These are phyloP conservation scores for Drosophila navojoa DNA, from an alignment of 1,140 invertebrate species.

Conservation along the genomic window DNA sequence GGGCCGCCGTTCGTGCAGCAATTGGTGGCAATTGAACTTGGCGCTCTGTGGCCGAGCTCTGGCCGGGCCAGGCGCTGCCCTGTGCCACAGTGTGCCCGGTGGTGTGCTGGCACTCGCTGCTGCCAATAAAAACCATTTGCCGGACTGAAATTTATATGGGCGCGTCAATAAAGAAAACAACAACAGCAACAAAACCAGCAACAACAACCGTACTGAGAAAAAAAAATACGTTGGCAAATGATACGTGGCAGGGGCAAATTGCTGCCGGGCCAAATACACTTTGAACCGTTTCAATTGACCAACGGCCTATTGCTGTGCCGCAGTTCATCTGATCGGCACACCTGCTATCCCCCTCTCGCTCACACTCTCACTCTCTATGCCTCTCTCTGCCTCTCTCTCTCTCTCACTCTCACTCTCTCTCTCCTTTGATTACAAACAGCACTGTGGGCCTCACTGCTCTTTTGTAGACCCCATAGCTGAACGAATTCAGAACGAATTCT, in stretches of 20 bases:
- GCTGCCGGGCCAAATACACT: constrained; percentile 56
- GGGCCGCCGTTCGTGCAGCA: constrained; percentile 33
- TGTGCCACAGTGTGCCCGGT: not conserved
- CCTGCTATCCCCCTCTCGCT: not conserved
- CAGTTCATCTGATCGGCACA: not conserved
- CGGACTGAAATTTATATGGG: constrained; percentile 79
- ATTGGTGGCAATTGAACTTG: constrained; percentile 47
- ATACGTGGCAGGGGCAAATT: constrained; percentile 27
- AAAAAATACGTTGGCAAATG: constrained; percentile 21
- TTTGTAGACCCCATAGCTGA: constrained; percentile 22
- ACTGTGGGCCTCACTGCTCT: not conserved
- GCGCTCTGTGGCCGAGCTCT: not conserved
- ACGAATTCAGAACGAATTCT: constrained; percentile 24
- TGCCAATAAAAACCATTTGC: constrained; percentile 81
- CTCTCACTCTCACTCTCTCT: not conserved
- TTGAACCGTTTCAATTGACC: constrained; percentile 79
- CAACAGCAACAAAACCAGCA: not conserved
- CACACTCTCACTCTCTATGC: not conserved
- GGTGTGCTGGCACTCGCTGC: constrained; percentile 34
- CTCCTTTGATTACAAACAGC: constrained; percentile 24
- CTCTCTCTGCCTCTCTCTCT: not conserved
- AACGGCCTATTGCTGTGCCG: constrained; percentile 14
- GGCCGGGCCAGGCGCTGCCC: not conserved
- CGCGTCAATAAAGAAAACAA: constrained; percentile 62
- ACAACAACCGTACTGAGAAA: not conserved